Conservation (phyloP, 2,797 vertebrate species). For the Pseudomugil gertrudae region DNA sequence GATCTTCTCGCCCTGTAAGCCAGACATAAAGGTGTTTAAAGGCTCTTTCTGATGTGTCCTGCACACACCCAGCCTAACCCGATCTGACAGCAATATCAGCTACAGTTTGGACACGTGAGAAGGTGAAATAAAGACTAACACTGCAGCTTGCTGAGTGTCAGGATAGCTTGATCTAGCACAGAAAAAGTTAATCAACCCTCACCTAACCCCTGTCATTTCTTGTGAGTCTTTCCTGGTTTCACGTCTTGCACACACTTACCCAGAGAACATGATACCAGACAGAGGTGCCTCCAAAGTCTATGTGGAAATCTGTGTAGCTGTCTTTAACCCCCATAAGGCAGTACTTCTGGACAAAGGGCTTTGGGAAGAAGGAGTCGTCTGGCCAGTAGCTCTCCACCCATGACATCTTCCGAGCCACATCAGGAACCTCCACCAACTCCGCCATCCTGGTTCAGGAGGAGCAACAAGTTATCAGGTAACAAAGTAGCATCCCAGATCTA, state of each 20-base stretch:
- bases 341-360: conserved; percentile 99
- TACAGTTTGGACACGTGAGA: conserved; percentile 3
- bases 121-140: neutral
- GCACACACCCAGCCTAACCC: too few species aligned
- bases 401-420: conserved; percentile 96
- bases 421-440: conserved; percentile 93
- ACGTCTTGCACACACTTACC: conserved; percentile 81
- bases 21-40: conserved; percentile 16
- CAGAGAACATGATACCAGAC: conserved; percentile 99
- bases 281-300: conserved; percentile 98
- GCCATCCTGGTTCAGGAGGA: conserved; percentile 87
- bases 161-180: neutral
- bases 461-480: neutral
- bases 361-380: conserved; percentile 97
- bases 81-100: conserved; percentile 13
- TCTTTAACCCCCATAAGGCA: conserved; percentile 98
- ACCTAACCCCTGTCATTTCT: neutral
- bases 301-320: conserved; percentile 99
- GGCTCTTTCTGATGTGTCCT: neutral
- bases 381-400: conserved; percentile 99
- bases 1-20: conserved; percentile 93
- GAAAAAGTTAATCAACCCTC: neutral
- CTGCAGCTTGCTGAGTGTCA: conserved; percentile 17
- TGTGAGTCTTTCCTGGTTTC: neutral
- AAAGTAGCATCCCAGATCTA: neutral